phyloP scores from a whole-genome alignment of 2,888 invertebrate species.

The Plagodis pulveraria region DNA sequence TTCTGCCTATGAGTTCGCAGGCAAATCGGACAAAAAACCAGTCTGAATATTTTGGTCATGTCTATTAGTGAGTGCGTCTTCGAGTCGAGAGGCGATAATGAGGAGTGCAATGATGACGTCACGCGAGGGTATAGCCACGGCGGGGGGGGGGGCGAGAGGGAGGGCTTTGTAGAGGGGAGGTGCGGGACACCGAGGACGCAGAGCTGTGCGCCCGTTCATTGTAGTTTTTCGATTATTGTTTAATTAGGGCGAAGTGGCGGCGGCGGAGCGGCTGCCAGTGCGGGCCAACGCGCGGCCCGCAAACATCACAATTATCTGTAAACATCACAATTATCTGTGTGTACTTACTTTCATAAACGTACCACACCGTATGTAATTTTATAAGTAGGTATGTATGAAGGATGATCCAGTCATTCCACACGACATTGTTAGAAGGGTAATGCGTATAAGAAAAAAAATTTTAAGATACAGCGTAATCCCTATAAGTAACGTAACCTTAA shows the following conservation, averaged over 20 bases:
- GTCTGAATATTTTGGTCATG: constrained; percentile 62
- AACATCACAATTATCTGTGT: too few relatives aligned
- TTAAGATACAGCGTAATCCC: too few relatives aligned
- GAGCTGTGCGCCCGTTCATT: constrained; percentile 83
- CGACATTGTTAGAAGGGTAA: too few relatives aligned
- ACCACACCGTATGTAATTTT: constrained; percentile 26
- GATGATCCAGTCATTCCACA: too few relatives aligned
- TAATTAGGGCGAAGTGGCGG: constrained; percentile 85
- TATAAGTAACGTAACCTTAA: too few relatives aligned
- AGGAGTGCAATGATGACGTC: constrained; percentile 82
- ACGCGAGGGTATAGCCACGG: constrained; percentile 48
- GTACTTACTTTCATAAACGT: too few relatives aligned
- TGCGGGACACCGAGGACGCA: constrained; percentile 70
- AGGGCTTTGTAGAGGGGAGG: constrained; percentile 37
- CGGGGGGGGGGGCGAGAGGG: constrained; percentile 24
- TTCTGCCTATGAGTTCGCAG: constrained; percentile 47
- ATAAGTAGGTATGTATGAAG: neutral
- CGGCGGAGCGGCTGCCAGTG: constrained; percentile 82
- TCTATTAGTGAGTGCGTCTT: constrained; percentile 70
- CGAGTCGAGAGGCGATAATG: constrained; percentile 79
- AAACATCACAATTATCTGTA: constrained; percentile 27
- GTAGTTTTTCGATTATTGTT: constrained; percentile 85
- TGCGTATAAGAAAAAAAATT: too few relatives aligned
- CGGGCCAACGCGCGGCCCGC: constrained; percentile 66
- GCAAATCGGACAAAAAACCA: constrained; percentile 59